Evolutionary conservation across 2,113 vertebrate species (phyloP).

Genomic region (Thermophis baileyi): DNA sequence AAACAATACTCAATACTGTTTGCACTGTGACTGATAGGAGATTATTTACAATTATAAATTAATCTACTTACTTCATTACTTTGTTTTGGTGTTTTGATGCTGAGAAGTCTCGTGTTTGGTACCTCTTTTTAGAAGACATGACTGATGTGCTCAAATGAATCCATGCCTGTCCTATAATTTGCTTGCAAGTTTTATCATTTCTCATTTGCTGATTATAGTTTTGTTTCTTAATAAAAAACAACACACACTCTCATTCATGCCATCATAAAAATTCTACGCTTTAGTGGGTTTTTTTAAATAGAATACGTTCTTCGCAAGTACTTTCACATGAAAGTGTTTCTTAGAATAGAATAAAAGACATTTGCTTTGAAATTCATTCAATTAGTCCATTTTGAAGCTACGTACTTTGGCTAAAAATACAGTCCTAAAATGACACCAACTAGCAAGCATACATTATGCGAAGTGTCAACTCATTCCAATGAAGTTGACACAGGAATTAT

Average conservation of each 20-base stretch:
- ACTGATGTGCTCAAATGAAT: neutral
- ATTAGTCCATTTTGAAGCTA: neutral
- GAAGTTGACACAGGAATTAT: neutral
- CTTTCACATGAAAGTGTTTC: conserved; percentile 2
- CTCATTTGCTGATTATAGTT: conserved; percentile 57
- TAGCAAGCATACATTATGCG: neutral
- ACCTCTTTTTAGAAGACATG: conserved; percentile 26
- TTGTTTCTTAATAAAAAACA: conserved; percentile 62
- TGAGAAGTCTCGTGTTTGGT: neutral
- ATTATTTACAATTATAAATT: neutral
- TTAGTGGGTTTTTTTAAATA: conserved; percentile 27
- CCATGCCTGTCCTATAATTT: conserved; percentile 39
- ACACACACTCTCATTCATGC: conserved; percentile 63
- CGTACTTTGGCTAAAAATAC: neutral
- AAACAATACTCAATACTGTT: conserved; percentile 6
- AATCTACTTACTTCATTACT: neutral
- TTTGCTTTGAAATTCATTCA: neutral
- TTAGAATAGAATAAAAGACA: neutral
- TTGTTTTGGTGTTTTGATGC: conserved; percentile 10
- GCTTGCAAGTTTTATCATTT: conserved; percentile 55
- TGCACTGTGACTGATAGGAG: neutral
- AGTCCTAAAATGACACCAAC: neutral
- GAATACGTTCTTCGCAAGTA: conserved; percentile 27
- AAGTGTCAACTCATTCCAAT: neutral
- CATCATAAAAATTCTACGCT: conserved; percentile 61